Evolutionary conservation across 2,113 vertebrate genomes (phyloP), one percentile per base, ranked within the genome.

Genomic region (Leuciscus idus): DNA sequence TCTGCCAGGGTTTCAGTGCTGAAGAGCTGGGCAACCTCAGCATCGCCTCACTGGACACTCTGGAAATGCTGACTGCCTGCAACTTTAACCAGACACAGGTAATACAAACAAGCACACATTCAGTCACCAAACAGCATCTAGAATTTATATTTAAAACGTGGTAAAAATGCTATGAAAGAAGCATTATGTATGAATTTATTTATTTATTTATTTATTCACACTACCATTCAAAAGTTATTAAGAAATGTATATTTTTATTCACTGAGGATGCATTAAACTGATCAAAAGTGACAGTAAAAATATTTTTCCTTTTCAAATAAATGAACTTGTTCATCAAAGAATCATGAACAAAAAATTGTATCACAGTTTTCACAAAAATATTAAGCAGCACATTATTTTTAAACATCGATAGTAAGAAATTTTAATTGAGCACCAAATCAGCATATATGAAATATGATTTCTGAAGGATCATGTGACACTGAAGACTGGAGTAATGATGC

Each of bases 61-160:
- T 95, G 61, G 90, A 92, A 13, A 50, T 85, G 4, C 89, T 94
- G 11, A 72, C 85, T 1, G 9, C n/a, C n/a, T 95, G 95, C 87
- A 82, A 72, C 68, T 95, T 94, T 92, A 90, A 36, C 1, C 76
- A 91, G 5, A 80, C 89, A 39, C 93, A 95, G 93, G 95, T 95
- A 66, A 86, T 68, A 64, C 76, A 85, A 23, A 59, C 33, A 79
- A 30, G 46, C 6, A 76, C 50, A 66, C 13, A 85, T 21, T 9
- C 7, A 66, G 7, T 33, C 30, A 50, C 12, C 13, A n/a, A 46
- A 48, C 19, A 21, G 8, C 66, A 36, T 21, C 30, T 36, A 36
- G 17, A 36, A 21, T 9, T 21, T 36, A 8, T 68, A 68, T 36
- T 4, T 68, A 30, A 66, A 66, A 66, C 6, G 2, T 30, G 26